A percentile compares a stretch with the other conserved stretches of the same genome.
These are phyloP conservation scores for Chironomus tentans DNA, from an alignment of 2,888 invertebrate species.

Conservation along the genomic window DNA sequence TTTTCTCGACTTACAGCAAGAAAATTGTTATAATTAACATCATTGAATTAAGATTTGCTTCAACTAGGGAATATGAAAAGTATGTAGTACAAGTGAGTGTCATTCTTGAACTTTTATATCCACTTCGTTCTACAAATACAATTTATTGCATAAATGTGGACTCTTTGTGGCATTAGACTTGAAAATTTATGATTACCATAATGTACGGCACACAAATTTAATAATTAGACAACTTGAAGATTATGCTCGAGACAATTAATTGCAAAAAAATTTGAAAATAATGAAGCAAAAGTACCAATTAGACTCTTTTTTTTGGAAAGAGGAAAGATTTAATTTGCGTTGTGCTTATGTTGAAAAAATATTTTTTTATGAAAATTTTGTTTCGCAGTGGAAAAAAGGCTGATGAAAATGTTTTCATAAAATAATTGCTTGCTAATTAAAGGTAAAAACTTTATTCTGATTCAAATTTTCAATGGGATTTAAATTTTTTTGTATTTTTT, in stretches of 20 bases:
- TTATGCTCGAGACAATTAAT: background rate
- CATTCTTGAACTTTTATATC: no score
- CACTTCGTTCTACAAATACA: background rate
- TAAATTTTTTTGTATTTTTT: no score
- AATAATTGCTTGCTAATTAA: no score
- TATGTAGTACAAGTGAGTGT: no score
- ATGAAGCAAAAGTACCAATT: background rate
- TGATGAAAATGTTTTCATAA: no score
- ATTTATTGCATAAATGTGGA: background rate
- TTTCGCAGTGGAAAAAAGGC: no score
- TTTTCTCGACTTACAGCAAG: background rate
- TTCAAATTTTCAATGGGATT: no score
- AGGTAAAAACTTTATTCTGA: no score
- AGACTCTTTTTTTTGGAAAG: background rate
- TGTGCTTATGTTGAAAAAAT: no score
- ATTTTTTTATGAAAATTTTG: no score
- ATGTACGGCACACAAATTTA: background rate
- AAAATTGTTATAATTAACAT: background rate
- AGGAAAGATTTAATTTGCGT: background rate
- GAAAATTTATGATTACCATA: background rate
- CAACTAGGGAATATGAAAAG: no score
- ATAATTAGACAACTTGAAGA: background rate
- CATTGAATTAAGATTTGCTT: background rate
- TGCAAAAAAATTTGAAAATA: background rate
- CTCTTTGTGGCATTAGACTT: background rate